Percentiles rank a stretch among this genome's conserved stretches.
phyloP scores from a whole-genome alignment of 2,888 invertebrate genomes.

The Resseliella maxima region DNA sequence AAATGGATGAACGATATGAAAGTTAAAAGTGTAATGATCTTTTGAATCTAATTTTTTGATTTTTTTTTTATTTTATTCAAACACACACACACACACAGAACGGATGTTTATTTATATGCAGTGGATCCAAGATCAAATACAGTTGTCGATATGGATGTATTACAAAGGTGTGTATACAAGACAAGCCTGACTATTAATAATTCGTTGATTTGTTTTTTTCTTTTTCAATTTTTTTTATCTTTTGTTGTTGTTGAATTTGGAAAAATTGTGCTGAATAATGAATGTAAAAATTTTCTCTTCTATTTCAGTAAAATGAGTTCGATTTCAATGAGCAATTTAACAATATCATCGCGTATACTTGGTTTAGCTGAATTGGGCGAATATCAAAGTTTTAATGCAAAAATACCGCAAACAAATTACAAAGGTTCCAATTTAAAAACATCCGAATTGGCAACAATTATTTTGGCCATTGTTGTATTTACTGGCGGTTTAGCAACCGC shows the following conservation, averaged over 20 bases:
- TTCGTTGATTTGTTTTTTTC: neutral
- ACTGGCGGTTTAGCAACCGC: conserved; percentile 84
- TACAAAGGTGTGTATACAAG: conserved; percentile 74
- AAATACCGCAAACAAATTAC: conserved; percentile 65
- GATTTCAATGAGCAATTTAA: conserved; percentile 72
- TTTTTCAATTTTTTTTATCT: neutral
- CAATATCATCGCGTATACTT: conserved; percentile 75
- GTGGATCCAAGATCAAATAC: conserved; percentile 85
- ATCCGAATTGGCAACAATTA: conserved; percentile 83
- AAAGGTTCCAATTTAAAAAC: conserved; percentile 70
- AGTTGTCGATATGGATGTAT: conserved; percentile 81
- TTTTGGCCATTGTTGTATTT: conserved; percentile 83
- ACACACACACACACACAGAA: too few species aligned
- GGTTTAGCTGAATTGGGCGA: conserved; percentile 69
- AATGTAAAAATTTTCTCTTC: conserved; percentile 57
- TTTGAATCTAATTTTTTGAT: conserved; percentile 43
- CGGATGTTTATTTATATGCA: conserved; percentile 87
- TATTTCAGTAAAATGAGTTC: conserved; percentile 72
- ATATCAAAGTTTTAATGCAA: conserved; percentile 66
- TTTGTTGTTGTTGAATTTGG: too few species aligned
- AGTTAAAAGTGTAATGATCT: too few species aligned
- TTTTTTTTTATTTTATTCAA: conserved; percentile 63
- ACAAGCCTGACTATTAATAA: neutral
- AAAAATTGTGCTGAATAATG: conserved; percentile 47
- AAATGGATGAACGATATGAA: too few species aligned